Conservation (phyloP, 2,888 invertebrate genomes). For the Melangyna quadrimaculata region DNA sequence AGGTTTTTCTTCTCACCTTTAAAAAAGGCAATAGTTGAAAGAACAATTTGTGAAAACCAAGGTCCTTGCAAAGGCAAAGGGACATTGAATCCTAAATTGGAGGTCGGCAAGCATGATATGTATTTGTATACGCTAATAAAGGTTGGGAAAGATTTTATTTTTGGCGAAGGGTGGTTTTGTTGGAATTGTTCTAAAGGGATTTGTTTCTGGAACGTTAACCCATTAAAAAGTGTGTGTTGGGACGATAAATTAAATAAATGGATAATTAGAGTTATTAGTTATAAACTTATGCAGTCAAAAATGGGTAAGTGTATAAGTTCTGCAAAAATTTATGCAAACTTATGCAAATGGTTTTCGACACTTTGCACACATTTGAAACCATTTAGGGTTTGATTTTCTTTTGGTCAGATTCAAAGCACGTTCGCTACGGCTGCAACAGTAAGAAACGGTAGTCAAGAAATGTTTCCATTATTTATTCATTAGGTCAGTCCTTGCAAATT, state of each 20-base stretch:
- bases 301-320: background rate
- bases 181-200: background rate
- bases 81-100: conserved; percentile 75
- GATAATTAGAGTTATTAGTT: conserved; percentile 36
- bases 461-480: too few species aligned
- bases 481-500: too few species aligned
- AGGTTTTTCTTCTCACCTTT: background rate
- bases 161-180: conserved; percentile 12
- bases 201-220: background rate
- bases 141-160: conserved; percentile 10
- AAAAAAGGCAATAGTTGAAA: conserved; percentile 18
- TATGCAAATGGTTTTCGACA: conserved; percentile 1
- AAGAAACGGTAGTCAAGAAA: too few species aligned
- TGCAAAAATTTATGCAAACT: conserved; percentile 13
- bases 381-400: background rate
- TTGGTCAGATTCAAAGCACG: conserved; percentile 38
- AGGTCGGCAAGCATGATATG: conserved; percentile 50
- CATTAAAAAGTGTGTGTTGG: background rate
- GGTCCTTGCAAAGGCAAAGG: conserved; percentile 79
- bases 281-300: background rate
- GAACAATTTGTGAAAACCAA: conserved; percentile 67
- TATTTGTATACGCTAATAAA: conserved; percentile 34
- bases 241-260: conserved; percentile 28
- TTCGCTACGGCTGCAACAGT: conserved; percentile 30
- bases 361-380: conserved; percentile 13